Conservation (phyloP, 2,888 invertebrate species). For the Drosophila longiperda region DNA sequence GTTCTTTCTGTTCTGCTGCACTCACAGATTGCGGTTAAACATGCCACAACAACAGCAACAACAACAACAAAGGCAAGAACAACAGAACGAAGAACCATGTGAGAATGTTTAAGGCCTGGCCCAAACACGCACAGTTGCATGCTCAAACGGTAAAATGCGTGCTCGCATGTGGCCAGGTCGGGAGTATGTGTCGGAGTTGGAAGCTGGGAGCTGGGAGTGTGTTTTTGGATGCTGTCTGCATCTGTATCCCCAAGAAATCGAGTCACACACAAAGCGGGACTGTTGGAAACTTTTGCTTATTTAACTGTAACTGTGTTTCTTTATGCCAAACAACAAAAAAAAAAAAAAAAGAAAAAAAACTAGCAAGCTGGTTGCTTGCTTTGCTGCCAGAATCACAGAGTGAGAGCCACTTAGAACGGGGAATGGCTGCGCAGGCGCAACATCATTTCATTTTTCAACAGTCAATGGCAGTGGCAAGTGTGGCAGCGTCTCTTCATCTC, state of each 20-base stretch:
- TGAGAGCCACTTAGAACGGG: conserved; percentile 47
- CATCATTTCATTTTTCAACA: conserved; percentile 53
- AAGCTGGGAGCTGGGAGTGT: conserved; percentile 7
- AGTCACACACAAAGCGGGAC: conserved; percentile 49
- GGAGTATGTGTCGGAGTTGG: conserved; percentile 1
- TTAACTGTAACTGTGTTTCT: conserved; percentile 67
- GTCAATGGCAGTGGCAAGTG: conserved; percentile 48
- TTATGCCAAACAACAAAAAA: conserved; percentile 28
- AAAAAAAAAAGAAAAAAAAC: too few relatives aligned
- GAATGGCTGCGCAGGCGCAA: conserved; percentile 47
- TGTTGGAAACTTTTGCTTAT: conserved; percentile 72
- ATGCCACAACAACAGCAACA: conserved; percentile 47
- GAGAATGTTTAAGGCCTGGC: conserved; percentile 51
- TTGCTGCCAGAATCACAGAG: conserved; percentile 13
- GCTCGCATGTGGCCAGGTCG: conserved; percentile 51
- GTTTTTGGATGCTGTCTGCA: conserved; percentile 10
- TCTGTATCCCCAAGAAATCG: conserved; percentile 50
- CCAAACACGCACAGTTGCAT: conserved; percentile 65
- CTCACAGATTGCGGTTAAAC: conserved; percentile 65
- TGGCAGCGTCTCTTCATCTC: conserved; percentile 19
- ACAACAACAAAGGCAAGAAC: conserved; percentile 12
- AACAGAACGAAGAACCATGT: conserved; percentile 30
- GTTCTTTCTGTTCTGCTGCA: conserved; percentile 55
- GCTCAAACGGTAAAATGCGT: conserved; percentile 75
- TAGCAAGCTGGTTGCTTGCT: neutral